Percentiles rank a stretch among this genome's conserved stretches.
Conservation (phyloP, 1,140 invertebrate genomes). For the Plodia interpunctella region DNA sequence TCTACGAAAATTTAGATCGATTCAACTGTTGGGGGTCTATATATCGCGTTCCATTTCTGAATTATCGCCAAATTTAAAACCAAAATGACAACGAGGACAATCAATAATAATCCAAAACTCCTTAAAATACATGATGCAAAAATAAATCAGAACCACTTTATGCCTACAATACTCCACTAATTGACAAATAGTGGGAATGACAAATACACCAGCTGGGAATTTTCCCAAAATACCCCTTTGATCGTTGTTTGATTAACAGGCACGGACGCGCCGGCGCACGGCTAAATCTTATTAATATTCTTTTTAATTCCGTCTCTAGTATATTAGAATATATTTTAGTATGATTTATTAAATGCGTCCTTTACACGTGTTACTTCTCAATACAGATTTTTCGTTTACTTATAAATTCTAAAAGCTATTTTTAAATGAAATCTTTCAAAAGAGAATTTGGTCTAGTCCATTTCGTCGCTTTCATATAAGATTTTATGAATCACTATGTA, state of each 20-base stretch:
- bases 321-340: slow-evolving; percentile 50
- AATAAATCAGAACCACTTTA: slow-evolving; percentile 70
- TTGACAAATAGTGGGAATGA: slow-evolving; percentile 76
- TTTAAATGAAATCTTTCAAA: too few species aligned
- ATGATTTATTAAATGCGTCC: slow-evolving; percentile 47
- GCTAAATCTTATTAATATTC: slow-evolving; percentile 68
- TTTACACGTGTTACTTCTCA: not conserved
- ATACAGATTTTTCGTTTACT: not conserved
- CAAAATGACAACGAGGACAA: too few species aligned
- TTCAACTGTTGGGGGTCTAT: too few species aligned
- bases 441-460: too few species aligned
- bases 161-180: slow-evolving; percentile 71
- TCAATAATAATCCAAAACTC: too few species aligned
- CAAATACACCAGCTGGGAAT: slow-evolving; percentile 66
- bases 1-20: not conserved
- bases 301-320: slow-evolving; percentile 64
- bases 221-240: slow-evolving; percentile 72
- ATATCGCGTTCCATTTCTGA: too few species aligned
- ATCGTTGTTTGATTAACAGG: slow-evolving; percentile 70
- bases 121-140: slow-evolving; percentile 16
- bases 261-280: slow-evolving; percentile 36
- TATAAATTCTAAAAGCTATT: not conserved
- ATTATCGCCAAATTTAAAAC: too few species aligned
- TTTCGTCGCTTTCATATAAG: too few species aligned
- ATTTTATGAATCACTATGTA: too few species aligned